phyloP scores from a whole-genome alignment of 1,140 invertebrate genomes.

The Halesus radiatus region DNA sequence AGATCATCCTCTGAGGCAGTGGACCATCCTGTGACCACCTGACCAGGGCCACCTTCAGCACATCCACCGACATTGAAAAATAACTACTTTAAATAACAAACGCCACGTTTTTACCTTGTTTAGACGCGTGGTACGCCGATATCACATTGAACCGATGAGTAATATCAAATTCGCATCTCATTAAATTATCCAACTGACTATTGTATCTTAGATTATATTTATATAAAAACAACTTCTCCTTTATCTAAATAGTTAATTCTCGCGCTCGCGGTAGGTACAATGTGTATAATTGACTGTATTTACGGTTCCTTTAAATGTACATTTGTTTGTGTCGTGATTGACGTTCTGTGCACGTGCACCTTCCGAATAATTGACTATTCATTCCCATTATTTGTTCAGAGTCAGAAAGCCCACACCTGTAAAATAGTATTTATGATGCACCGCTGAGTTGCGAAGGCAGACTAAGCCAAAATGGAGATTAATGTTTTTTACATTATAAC shows the following conservation, averaged over 20 bases:
- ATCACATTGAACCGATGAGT: neutral
- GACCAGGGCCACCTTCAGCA: neutral
- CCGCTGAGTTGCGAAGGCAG: constrained; percentile 7
- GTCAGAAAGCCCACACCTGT: neutral
- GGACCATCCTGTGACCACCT: neutral
- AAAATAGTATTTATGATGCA: constrained; percentile 13
- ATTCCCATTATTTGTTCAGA: no score
- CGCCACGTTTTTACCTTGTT: neutral
- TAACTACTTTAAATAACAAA: constrained; percentile 16
- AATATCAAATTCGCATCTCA: constrained; percentile 6
- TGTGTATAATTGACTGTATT: no score
- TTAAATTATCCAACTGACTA: no score
- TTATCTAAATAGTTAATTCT: no score
- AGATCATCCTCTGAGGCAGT: neutral
- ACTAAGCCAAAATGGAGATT: constrained; percentile 27
- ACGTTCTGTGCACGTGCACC: no score
- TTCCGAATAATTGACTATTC: constrained; percentile 8
- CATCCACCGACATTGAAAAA: constrained; percentile 9
- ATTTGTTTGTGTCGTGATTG: no score
- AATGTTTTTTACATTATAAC: neutral
- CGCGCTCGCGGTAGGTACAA: no score
- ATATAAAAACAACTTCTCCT: neutral
- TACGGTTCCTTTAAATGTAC: no score
- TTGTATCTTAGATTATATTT: no score
- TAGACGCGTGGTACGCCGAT: neutral